Base-by-base conservation (phyloP, 2,888 invertebrate genomes). In the Eumerus sabulonum region DNA sequence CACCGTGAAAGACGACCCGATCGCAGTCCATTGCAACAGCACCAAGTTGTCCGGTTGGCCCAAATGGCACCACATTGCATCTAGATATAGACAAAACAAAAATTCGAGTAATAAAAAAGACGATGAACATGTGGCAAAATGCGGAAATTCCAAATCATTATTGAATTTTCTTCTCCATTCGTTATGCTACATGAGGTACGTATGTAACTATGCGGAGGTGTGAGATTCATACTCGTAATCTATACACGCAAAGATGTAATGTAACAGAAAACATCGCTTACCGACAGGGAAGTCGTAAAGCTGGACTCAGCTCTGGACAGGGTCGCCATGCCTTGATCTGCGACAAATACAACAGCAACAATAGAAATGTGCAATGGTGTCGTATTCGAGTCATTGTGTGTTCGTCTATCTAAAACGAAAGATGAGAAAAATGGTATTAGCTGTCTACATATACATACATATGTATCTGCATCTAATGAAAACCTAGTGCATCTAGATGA, bases 11-110 rank as follows among this genome's bases (percentile, higher is more conserved):
- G 27, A 96, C 94, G 18, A 95, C 93, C 9, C 92, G 90, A 90
- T 97, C 96, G 87, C 97, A 97, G 88, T 96, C 92, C 91, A 96
- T 93, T 83, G 92, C 90, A 82, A 96, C 92, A 64, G 92, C 88
- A 51, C 88, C 87, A 42, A 89, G 87, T 67, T 90, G 88, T 82
- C 91, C 91, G 48, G 89, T 89, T 18, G 91, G 89, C 13, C 90
- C 90, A 82, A 88, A 88, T 63, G 90, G 86, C 83, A 89, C 89
- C 71, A 89, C 86, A 85, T 88, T 87, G 85, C 92, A 92, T 74
- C 92, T 92, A 82, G 84, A 17, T 40, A 90, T 27, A 63, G 79
- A 47, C 45, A 27, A 27, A 27, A 27, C 27, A 27, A 7, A 27
- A 27, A 27, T 7, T 36, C 48, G 19, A 50, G 38, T 4, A 27